Evolutionary conservation across 2,888 invertebrate species (phyloP).

Genomic region (Ferrisia virgata): DNA sequence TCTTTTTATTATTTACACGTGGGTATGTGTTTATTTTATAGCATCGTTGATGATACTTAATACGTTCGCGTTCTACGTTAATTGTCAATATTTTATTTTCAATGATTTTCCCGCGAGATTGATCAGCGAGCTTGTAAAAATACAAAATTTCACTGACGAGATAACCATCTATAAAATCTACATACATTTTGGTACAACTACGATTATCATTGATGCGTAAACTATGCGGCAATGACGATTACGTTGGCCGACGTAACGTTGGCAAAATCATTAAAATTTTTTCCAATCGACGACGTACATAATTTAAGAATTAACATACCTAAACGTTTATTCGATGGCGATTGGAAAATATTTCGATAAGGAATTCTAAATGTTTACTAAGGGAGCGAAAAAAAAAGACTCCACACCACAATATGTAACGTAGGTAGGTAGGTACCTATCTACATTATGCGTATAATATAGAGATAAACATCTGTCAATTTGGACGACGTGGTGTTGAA

Average conservation of each 20-base stretch:
- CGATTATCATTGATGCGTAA: background rate
- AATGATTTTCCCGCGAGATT: too few species aligned
- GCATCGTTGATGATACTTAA: too few species aligned
- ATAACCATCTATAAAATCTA: too few species aligned
- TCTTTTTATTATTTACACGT: too few species aligned
- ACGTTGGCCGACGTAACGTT: too few species aligned
- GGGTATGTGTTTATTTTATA: too few species aligned
- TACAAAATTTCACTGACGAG: too few species aligned
- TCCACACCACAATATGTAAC: background rate
- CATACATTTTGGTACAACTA: background rate
- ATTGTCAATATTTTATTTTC: too few species aligned
- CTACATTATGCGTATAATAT: background rate
- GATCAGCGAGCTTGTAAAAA: too few species aligned
- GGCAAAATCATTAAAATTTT: background rate
- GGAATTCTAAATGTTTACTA: background rate
- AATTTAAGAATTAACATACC: background rate
- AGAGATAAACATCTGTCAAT: background rate
- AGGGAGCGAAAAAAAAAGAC: background rate
- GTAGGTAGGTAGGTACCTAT: too few species aligned
- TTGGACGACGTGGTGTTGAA: background rate
- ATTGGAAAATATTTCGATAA: background rate
- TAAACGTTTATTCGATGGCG: background rate
- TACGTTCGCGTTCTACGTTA: too few species aligned
- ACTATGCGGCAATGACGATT: background rate
- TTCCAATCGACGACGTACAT: background rate